Evolutionary conservation across 2,113 vertebrate genomes (phyloP), one percentile per base, ranked within the genome.

Genomic region (Osmerus mordax): DNA sequence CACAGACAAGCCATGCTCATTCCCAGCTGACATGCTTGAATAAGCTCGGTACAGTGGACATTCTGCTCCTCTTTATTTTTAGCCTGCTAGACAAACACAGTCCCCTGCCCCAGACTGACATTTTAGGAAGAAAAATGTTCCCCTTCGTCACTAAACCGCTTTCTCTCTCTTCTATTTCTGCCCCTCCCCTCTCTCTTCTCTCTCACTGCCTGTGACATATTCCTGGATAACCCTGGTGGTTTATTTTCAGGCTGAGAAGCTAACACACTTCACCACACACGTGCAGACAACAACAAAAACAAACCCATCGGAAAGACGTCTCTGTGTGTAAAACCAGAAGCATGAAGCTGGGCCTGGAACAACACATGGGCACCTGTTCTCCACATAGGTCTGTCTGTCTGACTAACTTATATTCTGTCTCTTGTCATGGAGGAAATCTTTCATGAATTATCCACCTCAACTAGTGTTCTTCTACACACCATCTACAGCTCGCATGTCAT

Each of bases 101-200:
- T 68, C 15, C 19, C 47, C 15, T 13, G 28, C 67, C 4, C 23
- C 28, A 3, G 23, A 77, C 70, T 78, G 76, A 87, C 87, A 88
- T 89, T 89, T 90, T 82, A 83, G 85, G 84, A 59, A 87, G 86
- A 89, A 89, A 86, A 84, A 86, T 82, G 70, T 63, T 66, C 5
- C 73, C 74, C 62, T 70, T 78, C 29, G 8, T 41, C 52, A 32
- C 18, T 21, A 21, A 28, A 74, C 60, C 41, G 5, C 3, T 23
- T 72, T 18, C 69, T 52, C 19, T 56, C 3, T 16, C 47, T 56
- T 2, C n/a, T 54, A 21, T 2, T n/a, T 68, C 52, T 58, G 28
- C 67, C 61, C 76, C 29, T 55, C 25, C 53, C 41, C 59, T 55
- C 19, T 23, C 13, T 80, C 65, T 56, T 29, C 54, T 55, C 19